Evolutionary conservation across 2,113 vertebrate species (phyloP).

Genomic region (Pelecanoides urinatrix): DNA sequence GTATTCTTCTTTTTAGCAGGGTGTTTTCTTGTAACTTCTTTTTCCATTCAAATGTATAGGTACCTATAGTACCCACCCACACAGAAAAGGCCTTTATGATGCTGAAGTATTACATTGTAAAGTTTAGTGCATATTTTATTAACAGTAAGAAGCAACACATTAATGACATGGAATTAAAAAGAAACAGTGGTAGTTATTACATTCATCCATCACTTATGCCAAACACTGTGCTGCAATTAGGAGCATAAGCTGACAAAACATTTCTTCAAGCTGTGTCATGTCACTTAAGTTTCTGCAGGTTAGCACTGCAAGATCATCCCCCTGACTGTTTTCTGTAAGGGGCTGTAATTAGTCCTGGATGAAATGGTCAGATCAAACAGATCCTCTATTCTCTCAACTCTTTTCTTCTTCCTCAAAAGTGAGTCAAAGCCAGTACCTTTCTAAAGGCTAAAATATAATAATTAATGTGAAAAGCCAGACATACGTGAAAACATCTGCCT

Average conservation of each 20-base stretch:
- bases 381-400: not conserved
- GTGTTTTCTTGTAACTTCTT: not conserved
- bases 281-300: not conserved
- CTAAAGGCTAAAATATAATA: not conserved
- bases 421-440: not conserved
- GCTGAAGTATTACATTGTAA: not conserved
- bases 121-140: not conserved
- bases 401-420: not conserved
- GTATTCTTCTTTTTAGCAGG: not conserved
- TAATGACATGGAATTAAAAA: not conserved
- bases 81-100: not conserved
- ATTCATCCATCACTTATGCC: not conserved
- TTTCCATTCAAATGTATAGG: not conserved
- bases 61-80: not conserved
- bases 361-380: not conserved
- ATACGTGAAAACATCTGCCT: accelerated
- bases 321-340: not conserved
- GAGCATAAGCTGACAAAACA: not conserved
- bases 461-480: not conserved
- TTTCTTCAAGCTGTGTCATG: not conserved
- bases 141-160: not conserved
- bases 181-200: not conserved
- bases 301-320: not conserved
- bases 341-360: not conserved
- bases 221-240: not conserved